Base-by-base conservation (phyloP, 2,797 vertebrate genomes). In the Melopsittacus undulatus region DNA sequence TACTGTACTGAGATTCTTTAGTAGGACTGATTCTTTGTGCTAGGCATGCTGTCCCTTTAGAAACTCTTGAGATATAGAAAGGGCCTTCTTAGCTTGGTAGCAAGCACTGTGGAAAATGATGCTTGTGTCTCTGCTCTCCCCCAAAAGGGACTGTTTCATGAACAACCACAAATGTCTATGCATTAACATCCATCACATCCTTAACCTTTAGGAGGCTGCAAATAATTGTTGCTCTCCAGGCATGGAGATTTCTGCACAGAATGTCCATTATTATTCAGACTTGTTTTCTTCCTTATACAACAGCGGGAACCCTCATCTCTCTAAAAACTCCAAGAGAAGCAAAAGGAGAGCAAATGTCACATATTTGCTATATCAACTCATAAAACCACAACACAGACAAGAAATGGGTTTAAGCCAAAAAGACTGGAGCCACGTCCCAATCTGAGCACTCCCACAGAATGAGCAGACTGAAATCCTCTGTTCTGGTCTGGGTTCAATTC, bases 321-420 rank as follows among this genome's bases (percentile, higher is more conserved):
- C 88, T 79, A 68, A 93, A 95, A 96, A 72, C 49, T 90, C 81
- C 56, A 81, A 92, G 69, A 92, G 66, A 90, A 95, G 64, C 67
- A 93, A 93, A 95, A 89, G 52, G 68, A 95, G 94, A 96, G 82
- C 83, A 96, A 96, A 96, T 96, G 94, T 96, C 94, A 96, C 94
- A 96, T 97, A 95, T 90, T 96, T 97, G 91, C 88, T 94, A 87
- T 96, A 96, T 96, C 95, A 96, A 95, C 96, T 96, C 95, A 95
- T 95, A 94, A 96, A 96, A 94, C 95, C 94, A 95, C 93, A 96
- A 96, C 94, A 96, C 77, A 97, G 95, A 95, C 61, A 84, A 96
- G 72, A 96, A 95, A 96, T 83, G 91, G 75, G 87, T 51, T 92
- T 87, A 89, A 91, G 91, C 94, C 91, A 94, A 88, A 92, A 74